These are phyloP conservation scores for Linurgus olivaceus DNA, from an alignment of 2,797 vertebrate genomes.

Conservation along the genomic window DNA sequence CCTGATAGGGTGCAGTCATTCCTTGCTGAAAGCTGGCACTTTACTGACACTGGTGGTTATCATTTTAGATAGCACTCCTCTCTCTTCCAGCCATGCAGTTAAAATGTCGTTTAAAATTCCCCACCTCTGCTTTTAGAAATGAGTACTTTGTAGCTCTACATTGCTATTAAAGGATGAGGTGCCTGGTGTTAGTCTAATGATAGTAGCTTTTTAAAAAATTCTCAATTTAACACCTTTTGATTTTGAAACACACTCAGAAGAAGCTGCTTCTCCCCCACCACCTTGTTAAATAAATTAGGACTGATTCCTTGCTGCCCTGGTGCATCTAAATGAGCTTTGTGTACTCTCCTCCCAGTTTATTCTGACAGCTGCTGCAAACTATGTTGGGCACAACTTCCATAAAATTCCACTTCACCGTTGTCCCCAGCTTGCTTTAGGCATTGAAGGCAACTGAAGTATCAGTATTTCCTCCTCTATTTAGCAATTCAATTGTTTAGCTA, in stretches of 20 bases:
- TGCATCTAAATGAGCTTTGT: not conserved
- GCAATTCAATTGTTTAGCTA: not conserved
- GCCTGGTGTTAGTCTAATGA: not conserved
- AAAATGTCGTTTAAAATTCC: not conserved
- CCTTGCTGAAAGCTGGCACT: not conserved
- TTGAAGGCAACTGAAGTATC: not conserved
- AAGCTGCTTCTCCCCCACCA: not conserved
- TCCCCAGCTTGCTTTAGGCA: not conserved
- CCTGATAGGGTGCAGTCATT: accelerated
- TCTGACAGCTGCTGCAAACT: not conserved
- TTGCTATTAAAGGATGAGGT: not conserved
- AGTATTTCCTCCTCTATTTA: not conserved
- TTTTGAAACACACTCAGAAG: not conserved
- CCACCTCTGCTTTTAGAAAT: not conserved
- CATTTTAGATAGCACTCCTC: not conserved
- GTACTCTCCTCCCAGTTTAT: not conserved
- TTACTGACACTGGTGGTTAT: not conserved
- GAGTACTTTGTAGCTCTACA: not conserved
- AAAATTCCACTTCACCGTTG: accelerated
- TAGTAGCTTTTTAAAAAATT: not conserved
- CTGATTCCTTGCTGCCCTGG: not conserved
- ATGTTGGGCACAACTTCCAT: not conserved
- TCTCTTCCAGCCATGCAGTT: not conserved
- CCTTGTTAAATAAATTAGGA: not conserved
- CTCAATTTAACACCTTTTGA: not conserved